Evolutionary conservation across 2,113 vertebrate species (phyloP), one percentile per base, ranked within the genome.

Genomic region (Cettia cetti): DNA sequence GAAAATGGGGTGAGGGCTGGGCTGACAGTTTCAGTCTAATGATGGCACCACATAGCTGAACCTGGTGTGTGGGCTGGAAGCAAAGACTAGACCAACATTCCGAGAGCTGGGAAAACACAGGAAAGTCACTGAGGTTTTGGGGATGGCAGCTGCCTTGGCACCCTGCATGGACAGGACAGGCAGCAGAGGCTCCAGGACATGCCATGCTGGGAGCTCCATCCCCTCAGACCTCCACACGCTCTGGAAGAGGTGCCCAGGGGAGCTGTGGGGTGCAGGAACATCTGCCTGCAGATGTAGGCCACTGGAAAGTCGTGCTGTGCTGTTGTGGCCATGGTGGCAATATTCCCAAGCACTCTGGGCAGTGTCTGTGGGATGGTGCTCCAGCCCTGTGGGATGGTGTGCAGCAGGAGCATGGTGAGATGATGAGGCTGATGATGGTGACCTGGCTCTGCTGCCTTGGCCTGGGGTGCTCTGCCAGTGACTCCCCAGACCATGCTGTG

Each of bases 201-300:
- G 1, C 81, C 31, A 16, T 3, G 0, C n/a, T 82, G 31, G 37
- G 35, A 68, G 20, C 56, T 35, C n/a, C 30, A 33, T 60, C 63
- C 31, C 26, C 24, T 68, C 81, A 2, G 0, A 30, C 30, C 47
- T 59, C 30, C 9, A 9, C 2, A 4, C 35, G 2, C 0, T 0
- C 24, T 50, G n/a, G 60, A 64, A 89, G 22, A 17, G 64, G 45
- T 60, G n/a, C 20, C 24, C 7, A 6, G 50, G 37, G 60, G 20
- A 74, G 56, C 64, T 2, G 1, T 3, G 14, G 65, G 53, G 72
- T 81, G 52, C 72, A 83, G 80, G 53, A 72, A 11, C 8, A 11
- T 33, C 52, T 50, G 56, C 56, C 35, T 39, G 71, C 15, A 24
- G 44, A 13, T 60, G 37, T 16, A 57, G 49, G 28, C 40, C 49